Percentiles rank a stretch among this genome's conserved stretches.
Conservation (phyloP, 2,113 vertebrate genomes). For the Archilochus colubris region DNA sequence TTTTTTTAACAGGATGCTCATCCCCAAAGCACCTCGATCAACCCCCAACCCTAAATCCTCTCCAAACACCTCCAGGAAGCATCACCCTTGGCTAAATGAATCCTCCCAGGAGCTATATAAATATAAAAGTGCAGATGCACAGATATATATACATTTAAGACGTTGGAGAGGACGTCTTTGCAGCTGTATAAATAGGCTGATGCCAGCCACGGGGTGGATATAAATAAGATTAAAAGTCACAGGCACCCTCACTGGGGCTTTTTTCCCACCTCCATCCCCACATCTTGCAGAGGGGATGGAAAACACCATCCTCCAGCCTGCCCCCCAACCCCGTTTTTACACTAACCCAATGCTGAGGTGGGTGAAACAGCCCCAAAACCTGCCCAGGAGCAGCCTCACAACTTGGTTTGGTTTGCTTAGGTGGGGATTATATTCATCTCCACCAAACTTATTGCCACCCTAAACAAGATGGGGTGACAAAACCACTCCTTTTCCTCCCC, state of each 20-base stretch:
- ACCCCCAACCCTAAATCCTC: neutral
- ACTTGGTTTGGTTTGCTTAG: no score
- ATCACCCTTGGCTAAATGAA: slow-evolving; percentile 53
- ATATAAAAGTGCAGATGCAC: slow-evolving; percentile 38
- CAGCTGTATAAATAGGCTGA: slow-evolving; percentile 60
- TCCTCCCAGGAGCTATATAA: slow-evolving; percentile 65
- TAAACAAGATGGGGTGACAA: fast-evolving
- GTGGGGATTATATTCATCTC: neutral
- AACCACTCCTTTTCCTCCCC: neutral
- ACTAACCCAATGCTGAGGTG: neutral
- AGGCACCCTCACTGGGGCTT: neutral
- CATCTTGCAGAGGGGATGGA: neutral
- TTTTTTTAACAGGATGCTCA: neutral
- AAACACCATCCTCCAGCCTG: neutral
- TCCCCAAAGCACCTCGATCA: neutral
- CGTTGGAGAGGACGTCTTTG: neutral
- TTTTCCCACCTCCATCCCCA: neutral
- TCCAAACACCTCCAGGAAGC: neutral
- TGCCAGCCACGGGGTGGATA: slow-evolving; percentile 52
- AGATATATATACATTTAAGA: slow-evolving; percentile 45
- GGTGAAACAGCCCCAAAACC: neutral
- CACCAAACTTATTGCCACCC: no score
- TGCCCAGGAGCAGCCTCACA: neutral
- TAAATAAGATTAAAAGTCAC: slow-evolving; percentile 46
- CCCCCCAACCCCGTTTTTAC: neutral